Evolutionary conservation across 1,140 invertebrate genomes (phyloP).

Genomic region (Drosophila pallidifrons): DNA sequence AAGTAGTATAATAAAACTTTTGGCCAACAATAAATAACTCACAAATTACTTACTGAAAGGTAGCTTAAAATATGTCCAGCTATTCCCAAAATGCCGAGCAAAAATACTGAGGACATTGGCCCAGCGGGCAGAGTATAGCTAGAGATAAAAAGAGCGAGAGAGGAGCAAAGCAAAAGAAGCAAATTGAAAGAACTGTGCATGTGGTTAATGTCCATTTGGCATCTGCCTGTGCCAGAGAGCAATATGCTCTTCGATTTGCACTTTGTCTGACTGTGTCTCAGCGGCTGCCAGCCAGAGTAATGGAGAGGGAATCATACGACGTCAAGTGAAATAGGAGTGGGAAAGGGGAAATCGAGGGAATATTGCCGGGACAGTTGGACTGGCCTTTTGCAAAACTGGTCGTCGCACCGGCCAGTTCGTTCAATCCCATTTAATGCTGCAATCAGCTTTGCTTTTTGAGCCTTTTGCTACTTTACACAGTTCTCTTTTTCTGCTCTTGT

Average conservation of each 20-base stretch:
- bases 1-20: too few species aligned
- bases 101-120: background rate
- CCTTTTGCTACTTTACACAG: conserved; percentile 57
- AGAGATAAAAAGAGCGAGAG: conserved; percentile 7
- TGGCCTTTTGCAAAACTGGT: conserved; percentile 19
- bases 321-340: background rate
- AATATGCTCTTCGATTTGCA: conserved; percentile 65
- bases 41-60: background rate
- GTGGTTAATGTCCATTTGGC: conserved; percentile 73
- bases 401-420: conserved; percentile 16
- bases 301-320: background rate
- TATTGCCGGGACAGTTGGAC: background rate
- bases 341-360: background rate
- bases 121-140: background rate
- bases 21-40: background rate
- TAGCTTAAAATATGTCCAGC: background rate
- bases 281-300: background rate
- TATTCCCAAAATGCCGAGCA: conserved; percentile 18
- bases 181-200: conserved; percentile 64
- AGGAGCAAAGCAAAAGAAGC: conserved; percentile 3
- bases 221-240: conserved; percentile 46
- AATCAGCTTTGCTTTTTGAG: conserved; percentile 76
- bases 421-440: conserved; percentile 77
- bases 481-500: conserved; percentile 28
- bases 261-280: conserved; percentile 31